phyloP scores from a whole-genome alignment of 53 echinoderm and acorn worm genomes.

The Antedon mediterranea region DNA sequence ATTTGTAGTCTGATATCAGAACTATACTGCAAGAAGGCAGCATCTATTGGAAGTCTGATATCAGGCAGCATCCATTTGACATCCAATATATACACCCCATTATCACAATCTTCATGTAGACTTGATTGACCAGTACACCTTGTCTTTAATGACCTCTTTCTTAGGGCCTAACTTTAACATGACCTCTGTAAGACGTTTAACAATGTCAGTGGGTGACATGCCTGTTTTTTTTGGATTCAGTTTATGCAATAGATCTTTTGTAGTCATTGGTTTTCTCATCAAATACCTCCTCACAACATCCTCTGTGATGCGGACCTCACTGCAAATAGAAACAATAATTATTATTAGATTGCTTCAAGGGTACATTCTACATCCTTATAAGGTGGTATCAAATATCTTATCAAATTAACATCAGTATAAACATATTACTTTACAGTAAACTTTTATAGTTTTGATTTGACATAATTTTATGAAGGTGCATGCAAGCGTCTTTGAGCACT shows the following conservation, averaged over 20 bases:
- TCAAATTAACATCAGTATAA: no score
- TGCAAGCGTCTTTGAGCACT: no score
- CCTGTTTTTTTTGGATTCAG: slow-evolving; percentile 84
- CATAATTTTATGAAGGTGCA: no score
- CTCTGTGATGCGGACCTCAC: slow-evolving; percentile 71
- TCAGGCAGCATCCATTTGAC: background rate
- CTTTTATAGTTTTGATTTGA: no score
- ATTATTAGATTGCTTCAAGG: no score
- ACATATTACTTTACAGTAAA: no score
- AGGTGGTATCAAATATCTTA: no score
- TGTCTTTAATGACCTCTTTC: slow-evolving; percentile 64
- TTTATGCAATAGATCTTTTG: slow-evolving; percentile 83
- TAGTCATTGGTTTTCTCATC: slow-evolving; percentile 91
- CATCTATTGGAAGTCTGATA: no score
- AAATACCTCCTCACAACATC: slow-evolving; percentile 75
- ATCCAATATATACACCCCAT: background rate
- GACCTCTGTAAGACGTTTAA: slow-evolving; percentile 63
- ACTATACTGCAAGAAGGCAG: no score
- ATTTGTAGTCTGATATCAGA: no score
- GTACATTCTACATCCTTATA: no score
- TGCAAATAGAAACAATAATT: slow-evolving; percentile 5
- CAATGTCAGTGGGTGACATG: slow-evolving; percentile 49
- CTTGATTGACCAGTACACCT: slow-evolving; percentile 74
- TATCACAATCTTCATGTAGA: slow-evolving; percentile 6
- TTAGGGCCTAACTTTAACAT: slow-evolving; percentile 62